Evolutionary conservation across 2,797 vertebrate species (phyloP), one percentile per base, ranked within the genome.

Genomic region (Brotula barbata): DNA sequence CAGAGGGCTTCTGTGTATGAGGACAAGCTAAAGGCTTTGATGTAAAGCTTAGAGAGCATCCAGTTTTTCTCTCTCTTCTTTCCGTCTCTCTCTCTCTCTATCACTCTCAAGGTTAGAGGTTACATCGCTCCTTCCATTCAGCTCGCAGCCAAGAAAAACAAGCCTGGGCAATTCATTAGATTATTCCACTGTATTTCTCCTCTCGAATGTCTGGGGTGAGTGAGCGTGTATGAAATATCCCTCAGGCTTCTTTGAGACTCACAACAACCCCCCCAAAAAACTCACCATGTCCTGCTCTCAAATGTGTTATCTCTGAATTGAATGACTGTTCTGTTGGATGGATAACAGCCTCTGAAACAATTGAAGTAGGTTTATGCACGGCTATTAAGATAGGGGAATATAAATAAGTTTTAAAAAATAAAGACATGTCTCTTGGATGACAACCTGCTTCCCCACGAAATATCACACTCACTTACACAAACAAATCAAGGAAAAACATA

Each of bases 131-230:
- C 70, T 58, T 77, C 73, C 65, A 83, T 89, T 87, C 82, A 83
- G 65, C 73, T 78, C 79, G 65, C 80, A 80, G 75, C 73, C 71
- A 74, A 63, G 70, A 81, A 77, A 84, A 86, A 81, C 77, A 87
- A 88, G 82, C 75, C 76, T 0, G 12, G 21, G 66, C 73, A 84
- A 80, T 88, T 90, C 84, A 85, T 86, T 89, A 82, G 65, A 88
- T 89, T 86, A 85, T 86, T 82, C 83, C 80, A 87, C 90, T 89
- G 84, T 88, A 73, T 85, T 83, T 83, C 74, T 81, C 61, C 68
- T 83, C 66, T 68, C 72, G 77, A 66, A 58, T 66, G 40, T 75
- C 68, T 59, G 54, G 68, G 75, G 67, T 75, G 73, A 75, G 64
- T 36, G 49, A 74, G 57, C 58, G 55, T 56, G 46, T 39, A 64